Base-by-base conservation (phyloP, 2,113 vertebrate species). In the Synodontis membranacea region DNA sequence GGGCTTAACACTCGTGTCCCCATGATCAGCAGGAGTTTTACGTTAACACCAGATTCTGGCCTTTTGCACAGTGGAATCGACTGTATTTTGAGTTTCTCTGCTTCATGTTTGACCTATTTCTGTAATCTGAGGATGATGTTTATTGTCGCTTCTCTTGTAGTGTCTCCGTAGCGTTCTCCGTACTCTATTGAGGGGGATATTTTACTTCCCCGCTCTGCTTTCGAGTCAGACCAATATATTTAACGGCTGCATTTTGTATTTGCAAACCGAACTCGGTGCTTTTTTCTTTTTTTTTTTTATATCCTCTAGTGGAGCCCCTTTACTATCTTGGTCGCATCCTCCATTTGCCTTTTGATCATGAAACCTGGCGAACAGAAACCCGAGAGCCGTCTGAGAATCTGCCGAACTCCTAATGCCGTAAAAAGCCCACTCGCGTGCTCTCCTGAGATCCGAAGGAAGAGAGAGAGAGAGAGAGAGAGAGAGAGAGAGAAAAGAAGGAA, bases 371-470 rank as follows among this genome's bases (percentile, higher is more conserved):
- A 74, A 64, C 81, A 62, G 52, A 84, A 58, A 80, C 37, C 81
- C 21, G 64, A 34, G 68, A 50, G 58, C 76, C 56, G 31, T 54
- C 48, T 5, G 68, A 87, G 85, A 84, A 68, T 87, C 87, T 82
- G 28, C 83, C 74, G 42, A 84, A 86, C 64, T 42, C 46, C 70
- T 80, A 42, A 64, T 86, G 39, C 82, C 72, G 72, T 84, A 54
- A 86, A 80, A 89, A 58, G 82, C 88, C 79, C 70, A 72, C 44
- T 86, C 21, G 46, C 72, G 78, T 25, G 28, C 44, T 52, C 88
- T 86, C 15, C 68, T 84, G 79, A 66, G 75, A 79, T 66, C 54
- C 52, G 21, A 17, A 68, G 50, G 78, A n/a, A n/a, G n/a, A n/a
- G n/a, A n/a, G 84, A 39, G 42, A 84, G 56, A 3, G 84, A 39